A percentile compares a stretch with the other conserved stretches of the same genome.
Evolutionary conservation across 2,888 invertebrate genomes (phyloP).

Genomic region (Folsomia manolachei): DNA sequence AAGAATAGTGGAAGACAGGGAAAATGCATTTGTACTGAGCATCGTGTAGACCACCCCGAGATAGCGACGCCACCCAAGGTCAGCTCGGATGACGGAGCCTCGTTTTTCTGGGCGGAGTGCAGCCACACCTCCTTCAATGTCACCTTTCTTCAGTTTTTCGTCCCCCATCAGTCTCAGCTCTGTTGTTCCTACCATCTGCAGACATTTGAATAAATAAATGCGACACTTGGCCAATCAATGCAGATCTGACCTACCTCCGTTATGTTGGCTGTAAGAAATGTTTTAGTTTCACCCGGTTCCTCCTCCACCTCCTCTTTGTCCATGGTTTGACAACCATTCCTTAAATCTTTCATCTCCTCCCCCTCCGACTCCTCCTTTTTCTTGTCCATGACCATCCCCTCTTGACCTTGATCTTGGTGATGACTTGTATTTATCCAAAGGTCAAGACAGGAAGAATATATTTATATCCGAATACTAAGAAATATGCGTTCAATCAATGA

Average conservation of each 20-base stretch:
- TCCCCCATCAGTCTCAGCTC: background rate
- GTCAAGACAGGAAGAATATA: too few species aligned
- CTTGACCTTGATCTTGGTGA: too few species aligned
- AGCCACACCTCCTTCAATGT: background rate
- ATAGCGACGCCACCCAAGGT: constrained; percentile 37
- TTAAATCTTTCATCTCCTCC: background rate
- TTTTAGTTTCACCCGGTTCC: background rate
- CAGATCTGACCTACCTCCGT: background rate
- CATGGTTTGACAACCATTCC: too few species aligned
- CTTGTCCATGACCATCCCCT: too few species aligned
- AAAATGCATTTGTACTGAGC: constrained; percentile 41
- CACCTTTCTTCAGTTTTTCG: background rate
- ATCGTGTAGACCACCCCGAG: constrained; percentile 41
- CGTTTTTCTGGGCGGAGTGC: background rate
- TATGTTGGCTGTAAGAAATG: background rate
- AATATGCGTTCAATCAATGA: too few species aligned
- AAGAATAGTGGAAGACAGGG: constrained; percentile 36
- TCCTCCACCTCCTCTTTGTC: background rate
- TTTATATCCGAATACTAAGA: too few species aligned
- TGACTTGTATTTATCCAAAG: too few species aligned
- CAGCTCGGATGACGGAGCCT: background rate
- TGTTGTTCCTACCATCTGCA: background rate
- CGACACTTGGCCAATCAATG: background rate
- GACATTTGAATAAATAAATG: background rate
- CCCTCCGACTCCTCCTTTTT: too few species aligned